phyloP scores from a whole-genome alignment of 2,888 invertebrate genomes.

The Polyploca ridens region DNA sequence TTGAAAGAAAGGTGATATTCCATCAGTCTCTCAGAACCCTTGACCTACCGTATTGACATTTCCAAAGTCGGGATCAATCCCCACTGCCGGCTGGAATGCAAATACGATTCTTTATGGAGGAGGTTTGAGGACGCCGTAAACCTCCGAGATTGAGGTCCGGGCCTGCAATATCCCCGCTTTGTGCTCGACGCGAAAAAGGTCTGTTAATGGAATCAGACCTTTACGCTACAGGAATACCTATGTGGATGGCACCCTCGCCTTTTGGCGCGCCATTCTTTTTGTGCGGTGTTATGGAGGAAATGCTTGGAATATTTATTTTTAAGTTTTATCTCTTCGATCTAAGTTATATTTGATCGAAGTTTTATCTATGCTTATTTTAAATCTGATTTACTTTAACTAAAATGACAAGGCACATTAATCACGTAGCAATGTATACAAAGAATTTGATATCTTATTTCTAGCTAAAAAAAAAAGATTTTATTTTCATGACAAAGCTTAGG shows the following conservation, averaged over 20 bases:
- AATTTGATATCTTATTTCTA: too few species aligned
- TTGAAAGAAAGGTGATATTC: conserved; percentile 19
- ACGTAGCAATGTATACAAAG: too few species aligned
- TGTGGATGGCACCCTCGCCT: conserved; percentile 5
- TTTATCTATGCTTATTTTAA: background rate
- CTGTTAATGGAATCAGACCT: conserved; percentile 75
- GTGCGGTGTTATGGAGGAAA: conserved; percentile 34
- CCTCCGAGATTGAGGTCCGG: conserved; percentile 63
- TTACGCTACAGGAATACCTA: conserved; percentile 16
- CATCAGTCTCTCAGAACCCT: conserved; percentile 31
- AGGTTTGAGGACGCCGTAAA: conserved; percentile 54
- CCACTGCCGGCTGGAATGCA: conserved; percentile 61
- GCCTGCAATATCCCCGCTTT: conserved; percentile 70
- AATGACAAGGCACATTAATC: too few species aligned
- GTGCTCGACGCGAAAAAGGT: conserved; percentile 63
- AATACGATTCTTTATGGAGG: conserved; percentile 72
- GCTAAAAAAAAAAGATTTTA: too few species aligned
- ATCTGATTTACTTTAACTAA: background rate
- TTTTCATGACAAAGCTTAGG: too few species aligned
- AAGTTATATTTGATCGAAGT: too few species aligned
- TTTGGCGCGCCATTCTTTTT: conserved; percentile 30
- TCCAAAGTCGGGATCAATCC: conserved; percentile 67
- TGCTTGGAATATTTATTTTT: conserved; percentile 19
- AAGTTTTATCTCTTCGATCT: too few species aligned
- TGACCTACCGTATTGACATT: conserved; percentile 67